A percentile compares a stretch with the other conserved stretches of the same genome.
Conservation (phyloP, 53 echinoderm and acorn worm genomes). For the Echinarachnius parma region DNA sequence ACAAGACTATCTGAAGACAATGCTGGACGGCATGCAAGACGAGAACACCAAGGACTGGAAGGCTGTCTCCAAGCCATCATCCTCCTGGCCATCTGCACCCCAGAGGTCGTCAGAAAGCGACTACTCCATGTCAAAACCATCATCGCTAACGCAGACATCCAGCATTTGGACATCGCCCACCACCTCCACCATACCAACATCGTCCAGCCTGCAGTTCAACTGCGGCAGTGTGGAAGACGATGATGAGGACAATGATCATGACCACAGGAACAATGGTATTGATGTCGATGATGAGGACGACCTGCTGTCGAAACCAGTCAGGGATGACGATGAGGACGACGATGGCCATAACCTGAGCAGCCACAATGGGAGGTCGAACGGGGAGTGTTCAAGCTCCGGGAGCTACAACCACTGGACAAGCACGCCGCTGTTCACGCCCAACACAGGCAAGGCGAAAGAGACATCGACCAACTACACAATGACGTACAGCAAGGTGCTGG, state of each 20-base stretch:
- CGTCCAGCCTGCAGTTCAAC: slow-evolving; percentile 7
- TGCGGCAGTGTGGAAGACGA: slow-evolving; percentile 13
- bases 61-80: too few relatives aligned
- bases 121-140: background rate
- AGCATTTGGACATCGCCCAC: slow-evolving; percentile 5
- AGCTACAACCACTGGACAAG: slow-evolving; percentile 70
- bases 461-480: slow-evolving; percentile 75
- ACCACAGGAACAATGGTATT: slow-evolving; percentile 32
- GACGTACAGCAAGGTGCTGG: slow-evolving; percentile 81
- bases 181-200: background rate
- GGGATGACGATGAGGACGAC: background rate
- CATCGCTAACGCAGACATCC: background rate
- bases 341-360: background rate
- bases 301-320: background rate
- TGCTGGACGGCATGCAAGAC: slow-evolving; percentile 49
- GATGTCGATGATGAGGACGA: slow-evolving; percentile 28
- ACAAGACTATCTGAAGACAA: slow-evolving; percentile 43
- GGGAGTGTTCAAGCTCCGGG: slow-evolving; percentile 1
- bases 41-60: slow-evolving; percentile 5
- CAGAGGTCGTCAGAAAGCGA: too few relatives aligned
- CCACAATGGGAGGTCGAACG: slow-evolving; percentile 11
- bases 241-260: slow-evolving; percentile 21
- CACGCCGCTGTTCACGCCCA: slow-evolving; percentile 45
- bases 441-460: slow-evolving; percentile 58
- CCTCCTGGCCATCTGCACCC: too few relatives aligned